Evolutionary conservation across 1,140 invertebrate species (phyloP), one percentile per base, ranked within the genome.

Genomic region (Agrilus planipennis): DNA sequence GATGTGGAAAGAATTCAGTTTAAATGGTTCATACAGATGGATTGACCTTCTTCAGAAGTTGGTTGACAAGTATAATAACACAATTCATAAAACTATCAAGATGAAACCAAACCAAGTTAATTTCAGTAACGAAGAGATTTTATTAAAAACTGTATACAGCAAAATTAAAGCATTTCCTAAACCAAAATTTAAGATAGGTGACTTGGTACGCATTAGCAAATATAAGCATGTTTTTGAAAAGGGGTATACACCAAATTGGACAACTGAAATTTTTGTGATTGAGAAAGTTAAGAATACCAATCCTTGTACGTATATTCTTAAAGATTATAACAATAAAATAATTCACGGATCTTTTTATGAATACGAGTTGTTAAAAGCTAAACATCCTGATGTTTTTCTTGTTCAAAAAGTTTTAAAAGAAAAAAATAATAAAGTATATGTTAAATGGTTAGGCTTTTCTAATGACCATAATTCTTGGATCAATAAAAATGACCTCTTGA

Each of bases 1-100:
- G 42, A 53, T 69, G 45, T 66, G 41, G 38, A 51, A 51, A 42
- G 46, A 55, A 37, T 63, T 67, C 43, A 62, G 53, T 23, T 36
- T 53, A 31, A 35, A 47, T 31, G 56, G 58, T 7, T 57, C 44
- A 18, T 46, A 50, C 23, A 51, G 49, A 20, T 67, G 53, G 38
- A 34, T 61, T 6, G 37, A 64, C 40, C 42, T 54, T 7, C 31
- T 68, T 37, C 22, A 28, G 12, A 32, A 25, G 15, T 31, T 44
- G 18, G 39, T 38, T n/a, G 34, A 44, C 15, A 25, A 10, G 16
- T 47, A 47, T 41, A 50, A 50, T 23, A 47, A 52, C 42, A 44
- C 34, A 1, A 38, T 39, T 16, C 50, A 52, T 39, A 31, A 39
- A n/a, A 50, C 44, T 15, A 52, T 47, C 11, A 32, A 36, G 34